These are phyloP conservation scores for Zygaena filipendulae DNA, from an alignment of 2,888 invertebrate species.

Conservation along the genomic window DNA sequence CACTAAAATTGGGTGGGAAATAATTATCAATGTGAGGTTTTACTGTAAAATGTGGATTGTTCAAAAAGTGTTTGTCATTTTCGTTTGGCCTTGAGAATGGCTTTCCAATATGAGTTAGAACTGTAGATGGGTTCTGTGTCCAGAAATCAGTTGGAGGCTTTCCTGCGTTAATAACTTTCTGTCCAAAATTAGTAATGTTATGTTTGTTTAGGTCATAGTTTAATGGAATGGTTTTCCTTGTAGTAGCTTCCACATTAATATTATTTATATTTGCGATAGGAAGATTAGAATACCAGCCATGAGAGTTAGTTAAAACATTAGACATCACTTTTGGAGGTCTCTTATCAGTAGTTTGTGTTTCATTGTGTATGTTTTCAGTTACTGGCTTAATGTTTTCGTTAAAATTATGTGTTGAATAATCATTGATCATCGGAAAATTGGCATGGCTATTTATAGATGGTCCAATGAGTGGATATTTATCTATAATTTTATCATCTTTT, in stretches of 20 bases:
- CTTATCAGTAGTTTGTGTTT: constrained; percentile 25
- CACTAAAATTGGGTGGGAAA: constrained; percentile 40
- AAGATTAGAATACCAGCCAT: constrained; percentile 57
- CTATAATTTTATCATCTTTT: constrained; percentile 9
- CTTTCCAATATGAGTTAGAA: constrained; percentile 34
- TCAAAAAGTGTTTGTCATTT: constrained; percentile 24
- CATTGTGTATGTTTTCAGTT: constrained; percentile 28
- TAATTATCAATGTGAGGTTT: constrained; percentile 35
- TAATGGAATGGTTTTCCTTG: constrained; percentile 51
- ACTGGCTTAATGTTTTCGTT: constrained; percentile 27
- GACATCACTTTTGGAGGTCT: constrained; percentile 46
- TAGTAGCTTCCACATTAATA: constrained; percentile 45
- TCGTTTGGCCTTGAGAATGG: constrained; percentile 40
- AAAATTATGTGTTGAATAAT: constrained; percentile 22
- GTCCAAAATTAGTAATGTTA: constrained; percentile 39
- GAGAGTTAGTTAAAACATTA: constrained; percentile 51
- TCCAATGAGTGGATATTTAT: constrained; percentile 17
- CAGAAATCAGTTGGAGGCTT: constrained; percentile 51
- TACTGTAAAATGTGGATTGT: constrained; percentile 25
- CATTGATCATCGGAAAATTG: constrained; percentile 57
- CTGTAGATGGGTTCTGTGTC: constrained; percentile 21
- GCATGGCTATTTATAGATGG: constrained; percentile 53
- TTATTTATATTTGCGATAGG: constrained; percentile 37
- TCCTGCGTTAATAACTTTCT: constrained; percentile 46
- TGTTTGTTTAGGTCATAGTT: constrained; percentile 37